Conservation (phyloP, 1,140 invertebrate species). For the Bombus huntii region DNA sequence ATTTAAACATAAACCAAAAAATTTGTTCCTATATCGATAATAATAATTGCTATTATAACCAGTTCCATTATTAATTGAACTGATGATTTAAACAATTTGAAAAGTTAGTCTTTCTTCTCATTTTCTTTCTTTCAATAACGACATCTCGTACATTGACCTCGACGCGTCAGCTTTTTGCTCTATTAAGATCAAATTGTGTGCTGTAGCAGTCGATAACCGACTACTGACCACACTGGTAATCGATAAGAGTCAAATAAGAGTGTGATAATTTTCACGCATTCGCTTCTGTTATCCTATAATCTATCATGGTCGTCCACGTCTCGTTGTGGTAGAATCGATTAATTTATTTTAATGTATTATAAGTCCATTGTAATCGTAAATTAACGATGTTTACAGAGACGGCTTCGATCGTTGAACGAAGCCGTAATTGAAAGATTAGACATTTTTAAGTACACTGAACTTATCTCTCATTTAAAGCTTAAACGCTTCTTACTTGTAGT, state of each 20-base stretch:
- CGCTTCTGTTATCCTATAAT: background rate
- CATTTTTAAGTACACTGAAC: background rate
- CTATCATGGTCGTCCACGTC: background rate
- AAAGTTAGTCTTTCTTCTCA: background rate
- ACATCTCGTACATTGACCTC: slow-evolving; percentile 9
- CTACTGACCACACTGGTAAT: slow-evolving; percentile 29
- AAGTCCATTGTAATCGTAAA: background rate
- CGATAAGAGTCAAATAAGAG: slow-evolving; percentile 4
- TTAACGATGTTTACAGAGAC: background rate
- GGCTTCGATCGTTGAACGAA: background rate
- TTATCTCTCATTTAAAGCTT: background rate
- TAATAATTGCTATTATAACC: background rate
- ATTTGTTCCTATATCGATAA: background rate
- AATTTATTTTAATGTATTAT: background rate
- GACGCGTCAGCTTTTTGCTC: background rate
- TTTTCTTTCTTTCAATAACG: background rate
- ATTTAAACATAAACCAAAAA: background rate
- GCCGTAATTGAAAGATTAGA: background rate
- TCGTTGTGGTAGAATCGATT: too few relatives aligned
- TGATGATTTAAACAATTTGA: background rate
- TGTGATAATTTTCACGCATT: background rate
- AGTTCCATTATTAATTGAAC: background rate
- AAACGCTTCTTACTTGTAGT: background rate
- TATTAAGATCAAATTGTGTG: background rate
- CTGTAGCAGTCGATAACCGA: slow-evolving; percentile 30